Conservation (phyloP, 2,888 invertebrate species). For the Amitus sp. region DNA sequence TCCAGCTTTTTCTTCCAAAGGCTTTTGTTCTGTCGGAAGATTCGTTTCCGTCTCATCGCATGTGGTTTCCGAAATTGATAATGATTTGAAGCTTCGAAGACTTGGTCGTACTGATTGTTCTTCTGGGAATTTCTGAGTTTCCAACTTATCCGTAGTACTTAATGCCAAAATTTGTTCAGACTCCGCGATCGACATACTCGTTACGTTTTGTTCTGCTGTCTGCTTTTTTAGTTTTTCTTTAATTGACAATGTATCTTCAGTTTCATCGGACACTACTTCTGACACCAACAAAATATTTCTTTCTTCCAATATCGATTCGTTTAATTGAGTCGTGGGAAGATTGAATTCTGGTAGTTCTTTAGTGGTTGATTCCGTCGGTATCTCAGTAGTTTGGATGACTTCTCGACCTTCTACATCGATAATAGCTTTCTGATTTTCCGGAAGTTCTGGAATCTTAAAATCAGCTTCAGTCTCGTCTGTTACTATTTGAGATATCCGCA, state of each 20-base stretch:
- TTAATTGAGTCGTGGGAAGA: slow-evolving; percentile 45
- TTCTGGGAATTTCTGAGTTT: slow-evolving; percentile 39
- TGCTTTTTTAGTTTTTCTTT: slow-evolving; percentile 53
- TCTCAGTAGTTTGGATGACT: slow-evolving; percentile 67
- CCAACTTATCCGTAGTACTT: slow-evolving; percentile 44
- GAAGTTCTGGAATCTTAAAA: slow-evolving; percentile 12
- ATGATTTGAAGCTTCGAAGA: slow-evolving; percentile 49
- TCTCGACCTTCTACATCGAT: slow-evolving; percentile 54
- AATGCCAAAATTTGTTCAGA: slow-evolving; percentile 52
- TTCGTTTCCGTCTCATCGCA: slow-evolving; percentile 53
- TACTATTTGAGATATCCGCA: slow-evolving; percentile 45
- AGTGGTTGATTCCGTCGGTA: slow-evolving; percentile 62
- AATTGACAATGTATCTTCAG: slow-evolving; percentile 44
- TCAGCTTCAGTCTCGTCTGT: slow-evolving; percentile 21
- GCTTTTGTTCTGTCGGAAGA: slow-evolving; percentile 50
- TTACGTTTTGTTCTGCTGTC: slow-evolving; percentile 59
- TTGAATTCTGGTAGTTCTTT: slow-evolving; percentile 53
- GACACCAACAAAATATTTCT: slow-evolving; percentile 50
- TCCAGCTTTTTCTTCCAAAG: slow-evolving; percentile 54
- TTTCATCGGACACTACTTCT: slow-evolving; percentile 52
- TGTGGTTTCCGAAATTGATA: slow-evolving; percentile 46
- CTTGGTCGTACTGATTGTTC: slow-evolving; percentile 47
- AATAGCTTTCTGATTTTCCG: slow-evolving; percentile 20
- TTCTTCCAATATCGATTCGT: slow-evolving; percentile 51
- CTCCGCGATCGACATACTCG: slow-evolving; percentile 60